phyloP scores from a whole-genome alignment of 2,113 vertebrate genomes.

The Sapayoa aenigma region DNA sequence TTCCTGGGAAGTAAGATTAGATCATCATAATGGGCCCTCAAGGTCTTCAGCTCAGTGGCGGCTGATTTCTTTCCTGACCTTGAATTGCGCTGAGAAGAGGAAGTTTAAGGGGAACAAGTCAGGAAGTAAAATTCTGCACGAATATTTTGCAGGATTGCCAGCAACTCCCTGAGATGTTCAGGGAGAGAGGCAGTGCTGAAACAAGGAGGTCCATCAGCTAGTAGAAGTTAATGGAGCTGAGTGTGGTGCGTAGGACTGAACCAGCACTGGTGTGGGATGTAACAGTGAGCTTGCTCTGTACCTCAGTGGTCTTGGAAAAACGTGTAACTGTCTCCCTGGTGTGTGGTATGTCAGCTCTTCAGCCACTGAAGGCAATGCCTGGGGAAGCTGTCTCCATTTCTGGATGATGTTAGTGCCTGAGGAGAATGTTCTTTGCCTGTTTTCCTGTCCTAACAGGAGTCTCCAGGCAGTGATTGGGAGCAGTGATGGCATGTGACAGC shows the following conservation, averaged over 20 bases:
- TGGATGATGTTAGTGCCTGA: background rate
- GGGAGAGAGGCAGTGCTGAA: background rate
- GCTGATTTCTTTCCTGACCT: constrained; percentile 36
- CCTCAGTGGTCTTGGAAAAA: background rate
- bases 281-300: background rate
- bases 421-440: background rate
- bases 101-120: background rate
- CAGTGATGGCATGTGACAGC: background rate
- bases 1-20: constrained; percentile 26
- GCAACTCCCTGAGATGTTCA: accelerated
- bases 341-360: accelerated
- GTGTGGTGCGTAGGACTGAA: background rate
- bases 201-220: background rate
- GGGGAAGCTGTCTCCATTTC: background rate
- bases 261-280: background rate
- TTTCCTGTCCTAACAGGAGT: background rate
- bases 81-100: background rate
- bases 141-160: background rate
- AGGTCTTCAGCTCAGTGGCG: background rate
- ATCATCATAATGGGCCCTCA: constrained; percentile 21
- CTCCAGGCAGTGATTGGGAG: background rate
- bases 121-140: background rate
- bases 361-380: background rate
- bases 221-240: background rate
- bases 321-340: background rate